Base-by-base conservation (phyloP, 2,888 invertebrate species). In the Autographa gamma region DNA sequence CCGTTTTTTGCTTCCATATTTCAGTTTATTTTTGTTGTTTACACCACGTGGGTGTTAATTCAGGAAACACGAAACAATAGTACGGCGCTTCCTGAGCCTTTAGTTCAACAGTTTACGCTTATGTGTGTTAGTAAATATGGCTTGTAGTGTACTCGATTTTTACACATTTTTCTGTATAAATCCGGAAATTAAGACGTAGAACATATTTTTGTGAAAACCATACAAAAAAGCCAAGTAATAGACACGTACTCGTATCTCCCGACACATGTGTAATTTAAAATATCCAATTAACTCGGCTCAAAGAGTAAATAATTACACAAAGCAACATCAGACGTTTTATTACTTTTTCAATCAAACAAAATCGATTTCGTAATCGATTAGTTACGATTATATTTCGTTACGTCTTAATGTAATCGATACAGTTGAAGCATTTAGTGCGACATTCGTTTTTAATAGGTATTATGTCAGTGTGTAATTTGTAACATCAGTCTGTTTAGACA, bases 21-120 rank as follows among this genome's bases (percentile, higher is more conserved):
- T 63, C 14, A 72, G 64, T 69, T 77, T 75, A 74, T 77, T 78
- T 81, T 68, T 63, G 62, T 48, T 69, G 70, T 76, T 78, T 60
- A 66, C 56, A 76, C 73, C 75, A 64, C 67, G 71, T 68, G 73
- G 76, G 66, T 64, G 59, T 38, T 58, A 31, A 56, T 54, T 72
- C 59, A 81, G 81, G 83, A 83, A 83, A 75, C 60, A 31, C 32
- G 69, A 73, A 76, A 83, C 82, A 83, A 82, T 83, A 68, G 69
- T 72, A 73, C 56, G 66, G 19, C 52, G 64, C 54, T 82, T 83
- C 84, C 82, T 78, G 69, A 70, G 32, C 66, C 64, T 56, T 66
- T 76, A 54, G 72, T 81, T 72, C 73, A 81, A 82, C 81, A 82
- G 65, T 69, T 61, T 73, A 62, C 71, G 66, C 58, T 68, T 67